Base-by-base conservation (phyloP, 1,140 invertebrate species). In the Cryptotermes secundus region DNA sequence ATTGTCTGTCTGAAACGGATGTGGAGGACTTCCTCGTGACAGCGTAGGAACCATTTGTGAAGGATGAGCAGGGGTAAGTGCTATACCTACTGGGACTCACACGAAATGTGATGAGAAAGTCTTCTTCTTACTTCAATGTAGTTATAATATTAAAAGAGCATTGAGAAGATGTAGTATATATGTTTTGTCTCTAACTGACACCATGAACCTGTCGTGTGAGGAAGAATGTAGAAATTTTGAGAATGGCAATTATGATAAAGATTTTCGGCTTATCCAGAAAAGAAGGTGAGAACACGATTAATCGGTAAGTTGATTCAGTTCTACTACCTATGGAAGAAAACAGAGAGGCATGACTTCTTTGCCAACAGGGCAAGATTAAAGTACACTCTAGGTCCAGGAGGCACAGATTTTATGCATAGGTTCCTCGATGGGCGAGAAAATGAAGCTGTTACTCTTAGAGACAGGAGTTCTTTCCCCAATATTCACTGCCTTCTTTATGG, bases 261-360 rank as follows among this genome's bases (percentile, higher is more conserved):
- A 99, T 90, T 99, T 99, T 90, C 96, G 97, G 90, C 91, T 95
- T 85, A 99, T 99, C 88, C 96, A 98, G 96, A 97, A 88, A 95
- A 98, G 89, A 98, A 98, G 92, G 97, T 98, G 34, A 92, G 95
- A 88, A 99, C 97, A 81, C 91, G 98, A 88, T 97, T 97, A n/a
- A 97, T 99, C 35, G 96, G 97, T 38, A 98, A 99, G 91, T 90
- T 99, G 80, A 97, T 99, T 59, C 97, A 99, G 88, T 99, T 99
- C 91, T 99, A 99, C 91, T 99, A 99, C 88, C 92, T 99, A 45
- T 99, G 98, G 98, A 99, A 99, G 90, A 99, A 99, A 91, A 99
- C 98, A 81, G 98, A 99, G 89, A 91, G 98, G 72, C 97, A 99
- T 90, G 98, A 99, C 91, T 94, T 95, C 7, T 97, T 97, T 91